phyloP scores from a whole-genome alignment of 2,888 invertebrate genomes.

The Leptinotarsa tumamoca region DNA sequence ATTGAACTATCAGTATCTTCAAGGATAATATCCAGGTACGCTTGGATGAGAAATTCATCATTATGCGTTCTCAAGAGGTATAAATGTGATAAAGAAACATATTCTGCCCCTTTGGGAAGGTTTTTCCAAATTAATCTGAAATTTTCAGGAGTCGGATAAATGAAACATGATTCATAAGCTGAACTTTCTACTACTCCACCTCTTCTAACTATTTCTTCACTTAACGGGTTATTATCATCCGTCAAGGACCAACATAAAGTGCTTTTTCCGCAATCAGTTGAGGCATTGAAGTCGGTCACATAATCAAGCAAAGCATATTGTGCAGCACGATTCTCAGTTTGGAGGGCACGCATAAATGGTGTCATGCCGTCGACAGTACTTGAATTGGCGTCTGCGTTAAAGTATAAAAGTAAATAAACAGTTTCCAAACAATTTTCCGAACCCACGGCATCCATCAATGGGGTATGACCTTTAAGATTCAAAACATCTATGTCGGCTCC shows the following conservation, averaged over 20 bases:
- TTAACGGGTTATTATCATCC: constrained; percentile 43
- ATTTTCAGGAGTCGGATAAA: constrained; percentile 43
- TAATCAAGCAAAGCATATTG: constrained; percentile 51
- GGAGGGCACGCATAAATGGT: constrained; percentile 53
- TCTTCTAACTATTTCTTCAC: constrained; percentile 50
- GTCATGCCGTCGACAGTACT: constrained; percentile 47
- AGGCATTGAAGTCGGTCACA: constrained; percentile 49
- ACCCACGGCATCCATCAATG: constrained; percentile 53
- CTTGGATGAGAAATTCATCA: constrained; percentile 20
- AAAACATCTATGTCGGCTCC: constrained; percentile 53
- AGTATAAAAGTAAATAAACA: constrained; percentile 56
- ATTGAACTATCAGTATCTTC: constrained; percentile 41
- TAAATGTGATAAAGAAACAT: constrained; percentile 35
- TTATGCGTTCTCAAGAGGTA: constrained; percentile 27
- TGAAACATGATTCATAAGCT: constrained; percentile 42
- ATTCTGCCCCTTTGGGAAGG: constrained; percentile 31
- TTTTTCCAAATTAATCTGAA: constrained; percentile 50
- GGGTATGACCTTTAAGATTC: constrained; percentile 52
- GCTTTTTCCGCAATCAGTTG: constrained; percentile 45
- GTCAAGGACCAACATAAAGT: constrained; percentile 49
- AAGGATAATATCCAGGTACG: not conserved
- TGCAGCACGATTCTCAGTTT: constrained; percentile 41
- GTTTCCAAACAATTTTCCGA: constrained; percentile 46
- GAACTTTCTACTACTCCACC: constrained; percentile 47
- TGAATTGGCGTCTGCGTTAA: constrained; percentile 51